phyloP scores from a whole-genome alignment of 2,113 vertebrate species.

The Sialia sialis region DNA sequence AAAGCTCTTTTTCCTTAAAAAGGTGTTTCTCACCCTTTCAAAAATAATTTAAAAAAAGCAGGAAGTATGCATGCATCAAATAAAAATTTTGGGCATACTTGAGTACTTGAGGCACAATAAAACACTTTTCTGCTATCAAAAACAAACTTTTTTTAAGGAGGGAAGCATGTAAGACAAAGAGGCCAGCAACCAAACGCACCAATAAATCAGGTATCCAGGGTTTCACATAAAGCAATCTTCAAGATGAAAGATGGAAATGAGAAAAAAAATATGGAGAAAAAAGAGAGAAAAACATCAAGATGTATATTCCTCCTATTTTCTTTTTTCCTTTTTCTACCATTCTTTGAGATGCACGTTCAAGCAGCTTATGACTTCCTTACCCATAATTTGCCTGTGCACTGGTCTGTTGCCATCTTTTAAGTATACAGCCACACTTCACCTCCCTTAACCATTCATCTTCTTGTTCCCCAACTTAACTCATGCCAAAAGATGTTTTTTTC shows the following conservation, averaged over 20 bases:
- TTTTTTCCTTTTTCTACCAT: not conserved
- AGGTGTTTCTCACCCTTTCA: not conserved
- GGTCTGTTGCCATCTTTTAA: not conserved
- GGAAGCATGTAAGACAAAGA: not conserved
- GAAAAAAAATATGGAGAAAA: no score
- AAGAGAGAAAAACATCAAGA: not conserved
- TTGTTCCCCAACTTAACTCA: not conserved
- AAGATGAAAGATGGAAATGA: fast-evolving
- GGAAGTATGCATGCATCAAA: not conserved
- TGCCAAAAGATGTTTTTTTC: not conserved
- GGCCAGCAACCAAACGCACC: not conserved
- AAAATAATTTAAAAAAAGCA: not conserved
- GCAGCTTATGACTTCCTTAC: not conserved
- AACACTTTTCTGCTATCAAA: not conserved
- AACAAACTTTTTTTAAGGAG: not conserved
- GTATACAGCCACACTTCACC: not conserved
- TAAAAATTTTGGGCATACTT: not conserved
- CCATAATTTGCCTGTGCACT: not conserved
- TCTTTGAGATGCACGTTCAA: not conserved
- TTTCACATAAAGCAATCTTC: not conserved
- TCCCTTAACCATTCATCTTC: not conserved
- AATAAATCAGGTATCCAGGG: not conserved
- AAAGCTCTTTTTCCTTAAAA: not conserved
- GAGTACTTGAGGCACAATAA: not conserved
- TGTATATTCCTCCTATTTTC: not conserved